Evolutionary conservation across 2,113 vertebrate genomes (phyloP), one percentile per base, ranked within the genome.

Genomic region (Hoplias malabaricus): DNA sequence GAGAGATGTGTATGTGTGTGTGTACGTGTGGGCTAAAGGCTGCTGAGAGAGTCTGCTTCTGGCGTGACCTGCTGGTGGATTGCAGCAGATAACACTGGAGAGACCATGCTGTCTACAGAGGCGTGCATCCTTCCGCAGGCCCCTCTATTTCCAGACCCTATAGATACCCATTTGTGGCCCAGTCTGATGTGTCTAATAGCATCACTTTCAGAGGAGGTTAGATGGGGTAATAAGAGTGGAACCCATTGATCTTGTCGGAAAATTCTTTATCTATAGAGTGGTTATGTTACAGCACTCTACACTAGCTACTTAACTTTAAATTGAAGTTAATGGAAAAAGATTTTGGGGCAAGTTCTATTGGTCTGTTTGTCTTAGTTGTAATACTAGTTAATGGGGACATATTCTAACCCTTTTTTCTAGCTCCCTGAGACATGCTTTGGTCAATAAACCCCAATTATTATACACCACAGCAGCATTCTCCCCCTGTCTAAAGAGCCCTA

Each of bases 31-130:
- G 73, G 73, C 73, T 72, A 71, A 70, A 77, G 69, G 67, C 69
- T 76, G 73, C 69, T 38, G 73, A 36, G 61, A 63, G 65, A 69
- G 66, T 2, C 33, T 71, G 73, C 62, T 27, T 77, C 57, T 78
- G 75, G 31, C 19, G 31, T 61, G 78, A 78, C 78, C 65, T 69
- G 75, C 74, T 77, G 43, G 59, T 75, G 71, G 77, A 75, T 75
- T 67, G 75, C 59, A 78, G 67, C 80, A 42, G 53, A 81, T 78
- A 78, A 78, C 63, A 78, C 48, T 42, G 42, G 63, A 5, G 31
- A 65, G 56, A 23, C 67, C 62, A 34, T 43, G 19, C 43, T 71
- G 69, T 57, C 38, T 57, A 73, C 62, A 48, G 25, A 68, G 46
- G 27, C 46, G 31, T 54, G 13, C 34, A 53, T 62, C 42, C 69